A percentile compares a stretch with the other conserved stretches of the same genome.
Conservation (phyloP, 2,888 invertebrate species). For the Eupithecia vulgata region DNA sequence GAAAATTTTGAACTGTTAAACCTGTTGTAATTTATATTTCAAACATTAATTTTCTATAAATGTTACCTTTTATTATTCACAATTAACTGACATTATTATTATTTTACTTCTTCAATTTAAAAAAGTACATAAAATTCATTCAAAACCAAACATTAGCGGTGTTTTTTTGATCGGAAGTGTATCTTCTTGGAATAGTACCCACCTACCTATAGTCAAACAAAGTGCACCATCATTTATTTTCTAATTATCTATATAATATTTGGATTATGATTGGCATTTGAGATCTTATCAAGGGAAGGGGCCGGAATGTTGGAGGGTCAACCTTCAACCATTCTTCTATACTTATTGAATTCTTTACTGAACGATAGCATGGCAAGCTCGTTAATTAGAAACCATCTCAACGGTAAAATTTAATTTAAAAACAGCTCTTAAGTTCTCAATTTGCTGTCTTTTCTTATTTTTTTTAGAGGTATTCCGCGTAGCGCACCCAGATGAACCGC, state of each 20-base stretch:
- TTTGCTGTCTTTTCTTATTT: too few relatives aligned
- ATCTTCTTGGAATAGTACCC: not conserved
- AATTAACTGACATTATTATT: too few relatives aligned
- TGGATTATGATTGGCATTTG: constrained; percentile 58
- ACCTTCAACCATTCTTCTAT: constrained; percentile 50
- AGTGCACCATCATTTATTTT: constrained; percentile 7
- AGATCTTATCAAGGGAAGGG: constrained; percentile 59
- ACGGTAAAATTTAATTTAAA: not conserved
- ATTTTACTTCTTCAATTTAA: too few relatives aligned
- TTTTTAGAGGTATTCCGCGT: too few relatives aligned
- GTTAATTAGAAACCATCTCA: constrained; percentile 27
- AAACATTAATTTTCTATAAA: too few relatives aligned
- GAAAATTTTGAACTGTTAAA: too few relatives aligned
- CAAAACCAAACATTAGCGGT: too few relatives aligned
- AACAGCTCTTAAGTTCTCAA: not conserved
- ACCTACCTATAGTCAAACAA: not conserved
- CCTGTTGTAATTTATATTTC: too few relatives aligned
- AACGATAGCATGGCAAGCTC: constrained; percentile 44
- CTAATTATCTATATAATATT: constrained; percentile 38
- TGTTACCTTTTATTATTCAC: too few relatives aligned
- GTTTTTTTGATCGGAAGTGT: too few relatives aligned
- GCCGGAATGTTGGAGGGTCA: constrained; percentile 57
- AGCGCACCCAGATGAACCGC: too few relatives aligned
- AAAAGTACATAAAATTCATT: too few relatives aligned
- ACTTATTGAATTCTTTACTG: constrained; percentile 59